Conservation (phyloP, 2,888 invertebrate species). For the Phania funesta region DNA sequence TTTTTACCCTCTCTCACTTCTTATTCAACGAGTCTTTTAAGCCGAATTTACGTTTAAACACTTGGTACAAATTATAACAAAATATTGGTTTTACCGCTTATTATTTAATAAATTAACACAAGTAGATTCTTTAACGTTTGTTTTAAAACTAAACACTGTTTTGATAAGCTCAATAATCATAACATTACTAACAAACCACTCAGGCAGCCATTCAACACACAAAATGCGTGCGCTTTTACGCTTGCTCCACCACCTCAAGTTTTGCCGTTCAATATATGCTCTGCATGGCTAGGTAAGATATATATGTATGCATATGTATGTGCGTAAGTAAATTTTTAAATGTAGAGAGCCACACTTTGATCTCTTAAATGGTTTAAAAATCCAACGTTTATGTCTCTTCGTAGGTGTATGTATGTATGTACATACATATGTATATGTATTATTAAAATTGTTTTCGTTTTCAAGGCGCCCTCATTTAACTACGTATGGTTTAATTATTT, state of each 20-base stretch:
- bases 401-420: background rate
- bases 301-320: too few relatives aligned
- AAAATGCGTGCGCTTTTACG: slow-evolving; percentile 49
- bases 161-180: slow-evolving; percentile 25
- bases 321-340: slow-evolving; percentile 5
- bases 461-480: slow-evolving; percentile 64
- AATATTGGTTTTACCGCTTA: slow-evolving; percentile 26
- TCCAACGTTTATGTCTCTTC: slow-evolving; percentile 34
- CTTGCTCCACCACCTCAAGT: slow-evolving; percentile 48
- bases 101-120: slow-evolving; percentile 9
- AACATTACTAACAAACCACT: background rate
- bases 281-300: background rate
- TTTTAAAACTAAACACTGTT: slow-evolving; percentile 56
- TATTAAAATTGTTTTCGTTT: slow-evolving; percentile 44
- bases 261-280: slow-evolving; percentile 31
- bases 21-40: slow-evolving; percentile 30
- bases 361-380: slow-evolving; percentile 17
- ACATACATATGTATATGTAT: slow-evolving; percentile 13
- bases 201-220: background rate
- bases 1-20: slow-evolving; percentile 35
- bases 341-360: background rate
- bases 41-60: slow-evolving; percentile 33
- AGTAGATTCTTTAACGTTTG: slow-evolving; percentile 57
- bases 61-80: background rate
- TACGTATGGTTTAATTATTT: slow-evolving; percentile 21